Conservation (phyloP, 2,888 invertebrate species). For the Physocephala rufipes region DNA sequence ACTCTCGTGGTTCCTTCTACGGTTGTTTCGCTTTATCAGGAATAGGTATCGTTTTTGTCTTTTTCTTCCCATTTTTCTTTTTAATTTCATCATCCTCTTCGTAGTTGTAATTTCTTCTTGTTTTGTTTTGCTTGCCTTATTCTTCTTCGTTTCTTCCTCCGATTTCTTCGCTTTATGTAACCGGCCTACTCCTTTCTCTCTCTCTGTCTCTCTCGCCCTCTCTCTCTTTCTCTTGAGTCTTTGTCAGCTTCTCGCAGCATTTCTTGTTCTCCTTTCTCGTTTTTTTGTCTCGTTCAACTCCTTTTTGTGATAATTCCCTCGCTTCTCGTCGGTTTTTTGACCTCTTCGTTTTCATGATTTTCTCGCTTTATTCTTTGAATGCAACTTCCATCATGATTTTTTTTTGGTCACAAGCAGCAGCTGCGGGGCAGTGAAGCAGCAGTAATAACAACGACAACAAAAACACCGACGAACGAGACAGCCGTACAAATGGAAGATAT, state of each 20-base stretch:
- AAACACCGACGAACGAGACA: slow-evolving; percentile 3
- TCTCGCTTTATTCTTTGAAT: background rate
- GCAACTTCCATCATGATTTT: background rate
- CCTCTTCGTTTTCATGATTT: slow-evolving; percentile 2
- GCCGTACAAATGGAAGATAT: background rate
- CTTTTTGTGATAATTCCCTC: no score
- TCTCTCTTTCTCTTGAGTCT: background rate
- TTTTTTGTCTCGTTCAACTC: no score
- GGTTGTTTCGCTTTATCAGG: background rate
- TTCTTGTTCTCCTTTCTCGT: no score
- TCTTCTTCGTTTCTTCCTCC: slow-evolving; percentile 17
- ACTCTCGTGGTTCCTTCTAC: background rate
- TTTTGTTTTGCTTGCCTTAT: slow-evolving; percentile 56
- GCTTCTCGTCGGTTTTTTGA: no score
- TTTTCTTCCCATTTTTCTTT: background rate
- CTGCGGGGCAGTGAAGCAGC: slow-evolving; percentile 36
- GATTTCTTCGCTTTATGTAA: no score
- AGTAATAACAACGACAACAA: slow-evolving; percentile 25
- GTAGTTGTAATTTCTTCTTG: slow-evolving; percentile 42
- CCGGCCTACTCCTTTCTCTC: slow-evolving; percentile 12
- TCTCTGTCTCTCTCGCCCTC: background rate
- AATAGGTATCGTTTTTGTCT: no score
- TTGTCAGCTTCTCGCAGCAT: no score
- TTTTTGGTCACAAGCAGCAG: no score
- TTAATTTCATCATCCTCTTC: slow-evolving; percentile 4